A percentile compares a stretch with the other conserved stretches of the same genome.
Evolutionary conservation across 2,113 vertebrate genomes (phyloP).

Genomic region (Chlamydotis undulata): DNA sequence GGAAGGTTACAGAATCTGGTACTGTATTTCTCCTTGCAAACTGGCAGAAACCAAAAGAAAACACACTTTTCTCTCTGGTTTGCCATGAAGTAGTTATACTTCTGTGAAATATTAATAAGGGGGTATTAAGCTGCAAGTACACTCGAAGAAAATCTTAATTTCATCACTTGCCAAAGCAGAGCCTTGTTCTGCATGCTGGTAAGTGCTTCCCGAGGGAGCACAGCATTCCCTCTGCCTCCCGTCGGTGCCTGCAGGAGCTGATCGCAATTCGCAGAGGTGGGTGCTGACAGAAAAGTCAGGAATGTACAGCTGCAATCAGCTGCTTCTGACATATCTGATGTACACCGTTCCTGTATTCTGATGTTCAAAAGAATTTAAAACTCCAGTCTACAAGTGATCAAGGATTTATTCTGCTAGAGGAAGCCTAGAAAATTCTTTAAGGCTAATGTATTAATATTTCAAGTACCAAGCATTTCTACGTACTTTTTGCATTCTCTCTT

Average conservation of each 20-base stretch:
- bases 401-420: background rate
- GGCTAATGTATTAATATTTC: background rate
- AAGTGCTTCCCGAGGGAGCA: background rate
- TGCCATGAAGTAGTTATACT: background rate
- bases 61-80: background rate
- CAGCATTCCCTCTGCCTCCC: background rate
- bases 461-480: background rate
- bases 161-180: background rate
- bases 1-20: background rate
- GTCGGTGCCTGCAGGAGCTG: background rate
- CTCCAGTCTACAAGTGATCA: background rate
- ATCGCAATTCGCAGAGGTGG: background rate
- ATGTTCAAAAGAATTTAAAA: background rate
- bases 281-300: fast-evolving
- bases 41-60: background rate
- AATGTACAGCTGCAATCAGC: background rate
- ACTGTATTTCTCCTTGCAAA: background rate
- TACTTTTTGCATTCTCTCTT: background rate
- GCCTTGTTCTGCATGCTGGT: background rate
- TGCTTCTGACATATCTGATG: background rate
- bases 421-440: background rate
- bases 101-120: background rate
- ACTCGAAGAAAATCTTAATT: background rate
- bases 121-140: background rate
- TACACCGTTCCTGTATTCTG: no score